These are phyloP conservation scores for Cheilosia scutellata DNA, from an alignment of 2,888 invertebrate genomes.

Conservation along the genomic window DNA sequence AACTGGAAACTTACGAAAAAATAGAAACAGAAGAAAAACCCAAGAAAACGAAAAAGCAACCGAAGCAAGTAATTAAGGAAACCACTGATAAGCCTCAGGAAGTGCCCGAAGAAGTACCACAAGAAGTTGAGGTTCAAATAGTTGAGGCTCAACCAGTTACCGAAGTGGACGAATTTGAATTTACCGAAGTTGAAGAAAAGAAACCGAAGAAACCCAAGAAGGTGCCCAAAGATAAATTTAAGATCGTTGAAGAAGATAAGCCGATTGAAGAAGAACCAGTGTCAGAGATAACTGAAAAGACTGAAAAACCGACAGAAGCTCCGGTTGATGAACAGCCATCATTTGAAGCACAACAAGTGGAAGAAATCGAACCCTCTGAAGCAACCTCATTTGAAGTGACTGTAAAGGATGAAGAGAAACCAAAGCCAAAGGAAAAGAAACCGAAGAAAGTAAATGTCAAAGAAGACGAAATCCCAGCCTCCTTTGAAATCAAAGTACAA, in stretches of 20 bases:
- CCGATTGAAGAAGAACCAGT: constrained; percentile 81
- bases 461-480: constrained; percentile 76
- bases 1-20: constrained; percentile 82
- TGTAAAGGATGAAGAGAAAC: constrained; percentile 56
- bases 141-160: constrained; percentile 78
- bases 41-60: constrained; percentile 77
- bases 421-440: constrained; percentile 64
- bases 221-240: constrained; percentile 53
- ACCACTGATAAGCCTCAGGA: constrained; percentile 77
- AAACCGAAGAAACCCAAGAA: constrained; percentile 68
- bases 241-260: constrained; percentile 80
- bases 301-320: constrained; percentile 64
- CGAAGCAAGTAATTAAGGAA: constrained; percentile 77
- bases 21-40: constrained; percentile 78
- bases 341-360: constrained; percentile 50
- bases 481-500: constrained; percentile 79
- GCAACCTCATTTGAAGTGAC: constrained; percentile 46
- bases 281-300: constrained; percentile 77
- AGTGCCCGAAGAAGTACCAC: constrained; percentile 53
- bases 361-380: constrained; percentile 36
- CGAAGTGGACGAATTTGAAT: constrained; percentile 65
- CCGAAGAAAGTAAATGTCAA: constrained; percentile 47
- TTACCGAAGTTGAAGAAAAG: constrained; percentile 51
- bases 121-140: constrained; percentile 21
- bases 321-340: constrained; percentile 54